phyloP scores from a whole-genome alignment of 23 tunicate genomes.

The Halocynthia aurantium region DNA sequence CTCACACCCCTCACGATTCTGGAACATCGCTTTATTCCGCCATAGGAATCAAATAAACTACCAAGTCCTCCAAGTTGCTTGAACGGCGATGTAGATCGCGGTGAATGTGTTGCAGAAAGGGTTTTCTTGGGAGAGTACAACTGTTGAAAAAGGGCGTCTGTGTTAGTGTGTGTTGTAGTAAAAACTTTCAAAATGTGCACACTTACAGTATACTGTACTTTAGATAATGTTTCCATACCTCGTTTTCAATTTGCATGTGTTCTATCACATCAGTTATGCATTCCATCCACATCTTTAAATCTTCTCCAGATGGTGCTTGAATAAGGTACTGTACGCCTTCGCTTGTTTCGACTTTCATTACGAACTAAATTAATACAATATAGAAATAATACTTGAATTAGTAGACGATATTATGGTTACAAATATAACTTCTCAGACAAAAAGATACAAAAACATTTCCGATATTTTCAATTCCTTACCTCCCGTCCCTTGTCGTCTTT shows the following conservation, averaged over 20 bases:
- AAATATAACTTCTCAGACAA: too few relatives aligned
- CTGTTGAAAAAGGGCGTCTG: too few relatives aligned
- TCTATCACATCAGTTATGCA: constrained; percentile 44
- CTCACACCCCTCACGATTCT: constrained; percentile 26
- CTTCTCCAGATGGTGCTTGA: constrained; percentile 52
- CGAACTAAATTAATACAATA: constrained; percentile 23
- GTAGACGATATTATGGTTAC: too few relatives aligned
- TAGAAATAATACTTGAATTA: too few relatives aligned
- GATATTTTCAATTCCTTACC: not conserved
- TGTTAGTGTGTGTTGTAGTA: too few relatives aligned
- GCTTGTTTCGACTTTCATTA: constrained; percentile 39
- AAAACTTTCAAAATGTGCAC: too few relatives aligned
- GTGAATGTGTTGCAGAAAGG: too few relatives aligned
- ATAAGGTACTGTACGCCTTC: constrained; percentile 48
- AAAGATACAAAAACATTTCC: too few relatives aligned
- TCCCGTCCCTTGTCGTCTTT: constrained; percentile 21
- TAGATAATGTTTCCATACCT: constrained; percentile 8
- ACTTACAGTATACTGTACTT: too few relatives aligned
- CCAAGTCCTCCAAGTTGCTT: constrained; percentile 7
- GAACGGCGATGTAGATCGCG: too few relatives aligned
- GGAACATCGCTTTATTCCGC: constrained; percentile 29
- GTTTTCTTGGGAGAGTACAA: too few relatives aligned
- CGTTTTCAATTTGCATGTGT: constrained; percentile 10
- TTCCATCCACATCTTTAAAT: constrained; percentile 52
- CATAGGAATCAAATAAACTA: constrained; percentile 26